phyloP scores from a whole-genome alignment of 2,113 vertebrate genomes.

The Ciconia maguari region DNA sequence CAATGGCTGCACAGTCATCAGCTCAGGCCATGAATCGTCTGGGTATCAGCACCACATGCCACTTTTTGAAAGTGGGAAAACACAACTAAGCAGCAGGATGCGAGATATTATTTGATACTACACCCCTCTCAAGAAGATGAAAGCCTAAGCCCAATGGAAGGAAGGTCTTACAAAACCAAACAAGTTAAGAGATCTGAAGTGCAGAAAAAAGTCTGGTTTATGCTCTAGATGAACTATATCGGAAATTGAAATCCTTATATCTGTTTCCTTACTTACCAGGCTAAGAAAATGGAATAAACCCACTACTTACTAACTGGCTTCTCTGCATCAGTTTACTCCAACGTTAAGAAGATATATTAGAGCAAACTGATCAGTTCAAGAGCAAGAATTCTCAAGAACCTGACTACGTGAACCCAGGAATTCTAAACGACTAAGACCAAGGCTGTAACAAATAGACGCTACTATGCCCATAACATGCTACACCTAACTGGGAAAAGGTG shows the following conservation, averaged over 20 bases:
- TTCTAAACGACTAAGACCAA: neutral
- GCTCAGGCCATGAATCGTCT: neutral
- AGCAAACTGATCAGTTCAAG: neutral
- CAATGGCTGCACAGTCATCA: neutral
- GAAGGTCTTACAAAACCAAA: neutral
- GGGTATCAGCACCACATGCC: neutral
- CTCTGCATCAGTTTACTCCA: neutral
- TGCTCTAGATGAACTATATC: neutral
- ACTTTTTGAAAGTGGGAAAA: neutral
- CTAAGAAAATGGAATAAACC: neutral
- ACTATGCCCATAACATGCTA: neutral
- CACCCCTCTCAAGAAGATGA: neutral
- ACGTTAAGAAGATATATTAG: neutral
- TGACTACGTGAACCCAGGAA: neutral
- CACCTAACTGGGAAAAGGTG: neutral
- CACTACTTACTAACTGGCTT: neutral
- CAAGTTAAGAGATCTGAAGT: neutral
- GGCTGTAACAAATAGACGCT: neutral
- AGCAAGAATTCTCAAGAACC: neutral
- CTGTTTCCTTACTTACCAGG: neutral
- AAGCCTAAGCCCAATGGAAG: neutral
- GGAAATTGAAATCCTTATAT: neutral
- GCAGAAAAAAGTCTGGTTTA: neutral
- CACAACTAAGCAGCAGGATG: neutral
- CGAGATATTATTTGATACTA: neutral